Conservation (phyloP, 2,888 invertebrate species). For the Pristionchus fissidentatus region DNA sequence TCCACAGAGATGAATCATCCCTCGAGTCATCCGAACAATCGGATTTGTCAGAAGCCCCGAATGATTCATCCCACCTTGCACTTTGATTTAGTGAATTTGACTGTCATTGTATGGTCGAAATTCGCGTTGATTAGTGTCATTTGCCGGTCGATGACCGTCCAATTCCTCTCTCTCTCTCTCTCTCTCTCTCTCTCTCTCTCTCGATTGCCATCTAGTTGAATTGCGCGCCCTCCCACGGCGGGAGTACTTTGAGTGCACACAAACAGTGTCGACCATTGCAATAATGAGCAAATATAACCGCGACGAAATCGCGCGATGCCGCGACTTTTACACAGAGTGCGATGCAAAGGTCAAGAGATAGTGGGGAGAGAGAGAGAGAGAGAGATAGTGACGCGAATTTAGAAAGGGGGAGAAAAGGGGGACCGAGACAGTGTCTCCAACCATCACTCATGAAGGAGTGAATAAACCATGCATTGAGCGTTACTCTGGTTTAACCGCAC, state of each 20-base stretch:
- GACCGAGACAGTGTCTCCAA: too few species aligned
- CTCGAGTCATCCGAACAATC: too few species aligned
- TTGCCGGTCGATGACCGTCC: neutral
- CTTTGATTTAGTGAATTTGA: neutral
- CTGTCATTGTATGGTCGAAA: neutral
- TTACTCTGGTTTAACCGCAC: too few species aligned
- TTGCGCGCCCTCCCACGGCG: too few species aligned
- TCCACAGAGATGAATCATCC: too few species aligned
- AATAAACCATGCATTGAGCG: too few species aligned
- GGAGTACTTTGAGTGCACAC: too few species aligned
- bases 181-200: neutral
- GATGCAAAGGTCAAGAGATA: neutral
- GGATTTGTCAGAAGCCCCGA: neutral
- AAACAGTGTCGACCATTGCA: neutral
- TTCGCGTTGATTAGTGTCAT: neutral
- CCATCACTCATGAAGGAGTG: too few species aligned
- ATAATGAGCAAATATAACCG: neutral
- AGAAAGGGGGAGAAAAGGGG: neutral
- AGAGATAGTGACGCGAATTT: neutral
- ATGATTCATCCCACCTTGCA: neutral
- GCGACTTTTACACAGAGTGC: neutral
- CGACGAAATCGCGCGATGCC: slow-evolving; percentile 18
- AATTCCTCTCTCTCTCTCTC: neutral
- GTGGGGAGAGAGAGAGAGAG: neutral
- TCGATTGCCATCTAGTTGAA: neutral